Conservation (phyloP, 2,113 vertebrate genomes). For the Rhipidura dahli region DNA sequence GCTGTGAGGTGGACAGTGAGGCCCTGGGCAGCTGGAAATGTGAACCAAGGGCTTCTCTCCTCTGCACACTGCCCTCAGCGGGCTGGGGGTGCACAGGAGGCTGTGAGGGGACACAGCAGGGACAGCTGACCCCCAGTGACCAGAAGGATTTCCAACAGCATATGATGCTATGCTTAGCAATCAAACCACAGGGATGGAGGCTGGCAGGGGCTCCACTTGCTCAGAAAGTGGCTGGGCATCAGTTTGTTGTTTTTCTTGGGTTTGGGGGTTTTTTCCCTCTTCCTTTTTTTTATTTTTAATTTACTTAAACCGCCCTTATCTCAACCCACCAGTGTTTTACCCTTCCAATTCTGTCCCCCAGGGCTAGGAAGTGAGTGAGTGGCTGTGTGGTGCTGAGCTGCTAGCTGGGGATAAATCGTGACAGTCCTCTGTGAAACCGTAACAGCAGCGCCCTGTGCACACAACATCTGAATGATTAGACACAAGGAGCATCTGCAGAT, state of each 20-base stretch:
- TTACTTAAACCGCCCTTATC: neutral
- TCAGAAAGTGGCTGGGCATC: neutral
- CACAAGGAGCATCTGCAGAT: neutral
- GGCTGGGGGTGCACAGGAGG: too few species aligned
- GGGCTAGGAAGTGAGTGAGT: neutral
- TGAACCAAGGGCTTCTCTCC: neutral
- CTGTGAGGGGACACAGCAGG: neutral
- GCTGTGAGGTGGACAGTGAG: fast-evolving
- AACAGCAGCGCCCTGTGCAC: neutral
- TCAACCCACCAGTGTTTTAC: neutral
- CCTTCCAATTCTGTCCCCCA: neutral
- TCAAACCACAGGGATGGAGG: neutral
- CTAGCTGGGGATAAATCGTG: neutral
- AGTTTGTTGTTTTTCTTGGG: neutral
- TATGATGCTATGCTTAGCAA: fast-evolving
- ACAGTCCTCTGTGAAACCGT: neutral
- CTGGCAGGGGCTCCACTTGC: neutral
- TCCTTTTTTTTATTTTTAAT: neutral
- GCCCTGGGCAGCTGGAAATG: neutral
- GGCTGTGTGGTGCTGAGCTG: neutral
- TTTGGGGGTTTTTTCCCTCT: neutral
- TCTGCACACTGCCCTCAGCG: neutral
- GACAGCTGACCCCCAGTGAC: neutral
- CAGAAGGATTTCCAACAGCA: neutral
- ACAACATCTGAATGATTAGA: neutral